A percentile compares a stretch with the other conserved stretches of the same genome.
phyloP scores from a whole-genome alignment of 2,113 vertebrate species.

The Setophaga kirtlandii region DNA sequence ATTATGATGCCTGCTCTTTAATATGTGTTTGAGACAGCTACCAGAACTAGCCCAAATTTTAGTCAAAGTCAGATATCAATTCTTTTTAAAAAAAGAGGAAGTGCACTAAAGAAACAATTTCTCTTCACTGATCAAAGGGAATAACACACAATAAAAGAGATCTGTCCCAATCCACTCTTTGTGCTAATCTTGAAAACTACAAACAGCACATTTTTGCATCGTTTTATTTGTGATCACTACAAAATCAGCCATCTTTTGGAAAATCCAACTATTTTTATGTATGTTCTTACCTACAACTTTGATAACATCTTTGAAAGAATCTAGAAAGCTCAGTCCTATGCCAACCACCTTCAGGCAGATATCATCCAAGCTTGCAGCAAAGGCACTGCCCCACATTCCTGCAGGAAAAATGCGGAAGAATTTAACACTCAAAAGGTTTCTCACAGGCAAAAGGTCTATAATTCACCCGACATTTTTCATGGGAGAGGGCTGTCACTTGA shows the following conservation, averaged over 20 bases:
- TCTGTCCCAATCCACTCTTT: not conserved
- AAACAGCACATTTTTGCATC: not conserved
- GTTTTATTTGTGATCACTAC: not conserved
- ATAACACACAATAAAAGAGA: not conserved
- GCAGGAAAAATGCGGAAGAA: not conserved
- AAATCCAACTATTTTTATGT: not conserved
- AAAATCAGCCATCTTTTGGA: not conserved
- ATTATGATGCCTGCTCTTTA: not conserved
- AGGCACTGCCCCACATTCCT: slow-evolving; percentile 83
- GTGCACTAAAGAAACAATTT: not conserved
- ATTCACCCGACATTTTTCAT: not conserved
- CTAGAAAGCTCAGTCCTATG: slow-evolving; percentile 64
- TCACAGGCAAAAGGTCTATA: not conserved
- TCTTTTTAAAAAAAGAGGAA: not conserved
- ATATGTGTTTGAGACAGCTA: not conserved
- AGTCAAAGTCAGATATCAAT: not conserved
- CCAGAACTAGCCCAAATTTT: not conserved
- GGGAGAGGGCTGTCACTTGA: not conserved
- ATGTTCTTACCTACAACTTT: slow-evolving; percentile 68
- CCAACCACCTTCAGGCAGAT: slow-evolving; percentile 72
- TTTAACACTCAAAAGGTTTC: not conserved
- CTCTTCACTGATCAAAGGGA: not conserved
- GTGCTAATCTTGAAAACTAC: not conserved
- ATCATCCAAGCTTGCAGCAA: slow-evolving; percentile 80
- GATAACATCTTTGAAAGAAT: slow-evolving; percentile 60